Percentiles rank a stretch among this genome's conserved stretches.
phyloP scores from a whole-genome alignment of 2,797 vertebrate genomes.

The Bucorvus abyssinicus region DNA sequence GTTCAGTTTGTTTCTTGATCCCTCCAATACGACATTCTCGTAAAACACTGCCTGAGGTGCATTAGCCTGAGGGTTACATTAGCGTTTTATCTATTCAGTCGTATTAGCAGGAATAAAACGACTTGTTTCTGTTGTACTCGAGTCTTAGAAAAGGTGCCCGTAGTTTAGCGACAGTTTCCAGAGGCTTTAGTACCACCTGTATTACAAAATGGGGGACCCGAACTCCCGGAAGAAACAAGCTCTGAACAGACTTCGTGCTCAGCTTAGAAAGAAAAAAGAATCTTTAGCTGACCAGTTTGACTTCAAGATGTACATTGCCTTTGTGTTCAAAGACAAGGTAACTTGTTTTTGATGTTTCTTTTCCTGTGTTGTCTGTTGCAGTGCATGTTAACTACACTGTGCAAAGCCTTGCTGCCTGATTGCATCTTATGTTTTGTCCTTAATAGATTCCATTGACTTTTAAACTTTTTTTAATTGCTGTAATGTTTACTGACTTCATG shows the following conservation, averaged over 20 bases:
- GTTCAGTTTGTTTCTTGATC: conserved; percentile 73
- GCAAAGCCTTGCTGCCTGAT: background rate
- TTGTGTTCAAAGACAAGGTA: conserved; percentile 99
- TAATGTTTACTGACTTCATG: background rate
- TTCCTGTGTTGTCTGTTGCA: background rate
- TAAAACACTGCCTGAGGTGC: conserved; percentile 73
- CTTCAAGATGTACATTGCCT: conserved; percentile 99
- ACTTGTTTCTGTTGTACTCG: conserved; percentile 85
- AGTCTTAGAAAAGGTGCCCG: conserved; percentile 82
- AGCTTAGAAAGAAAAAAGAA: conserved; percentile 99
- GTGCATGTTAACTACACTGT: background rate
- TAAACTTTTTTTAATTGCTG: fast-evolving
- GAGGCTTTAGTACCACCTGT: conserved; percentile 83
- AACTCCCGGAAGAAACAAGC: conserved; percentile 99
- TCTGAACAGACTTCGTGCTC: conserved; percentile 99
- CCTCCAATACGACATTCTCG: conserved; percentile 70
- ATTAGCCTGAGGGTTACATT: conserved; percentile 69
- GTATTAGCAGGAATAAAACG: conserved; percentile 83
- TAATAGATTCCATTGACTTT: background rate
- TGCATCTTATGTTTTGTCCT: background rate
- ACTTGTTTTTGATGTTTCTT: conserved; percentile 33
- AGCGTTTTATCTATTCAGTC: conserved; percentile 74
- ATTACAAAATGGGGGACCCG: conserved; percentile 97
- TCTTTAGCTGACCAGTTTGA: conserved; percentile 99
- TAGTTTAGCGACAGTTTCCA: conserved; percentile 82